A percentile compares a stretch with the other conserved stretches of the same genome.
Evolutionary conservation across 2,797 vertebrate genomes (phyloP).

Genomic region (Yasuhikotakia modesta): DNA sequence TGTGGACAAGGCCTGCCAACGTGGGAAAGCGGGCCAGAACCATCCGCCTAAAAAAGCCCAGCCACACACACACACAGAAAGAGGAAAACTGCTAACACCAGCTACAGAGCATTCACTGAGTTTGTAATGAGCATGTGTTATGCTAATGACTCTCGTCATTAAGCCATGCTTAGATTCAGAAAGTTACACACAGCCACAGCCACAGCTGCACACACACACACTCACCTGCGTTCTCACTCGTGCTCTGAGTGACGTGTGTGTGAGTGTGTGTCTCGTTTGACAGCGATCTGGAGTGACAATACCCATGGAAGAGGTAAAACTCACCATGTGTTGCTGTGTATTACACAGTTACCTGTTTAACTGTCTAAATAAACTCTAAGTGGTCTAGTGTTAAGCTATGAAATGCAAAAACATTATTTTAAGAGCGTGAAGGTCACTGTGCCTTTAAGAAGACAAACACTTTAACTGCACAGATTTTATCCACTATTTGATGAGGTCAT

Average conservation of each 20-base stretch:
- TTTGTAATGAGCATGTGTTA: background rate
- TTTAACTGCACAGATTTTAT: background rate
- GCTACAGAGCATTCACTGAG: slow-evolving; percentile 14
- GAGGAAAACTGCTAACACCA: slow-evolving; percentile 33
- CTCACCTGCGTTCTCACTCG: slow-evolving; percentile 75
- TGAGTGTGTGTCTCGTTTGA: slow-evolving; percentile 62
- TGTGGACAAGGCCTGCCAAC: slow-evolving; percentile 79
- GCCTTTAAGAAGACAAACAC: background rate
- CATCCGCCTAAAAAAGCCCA: slow-evolving; percentile 79
- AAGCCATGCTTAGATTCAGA: slow-evolving; percentile 20
- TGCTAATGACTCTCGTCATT: slow-evolving; percentile 5
- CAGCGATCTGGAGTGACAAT: slow-evolving; percentile 68
- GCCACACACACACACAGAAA: slow-evolving; percentile 63
- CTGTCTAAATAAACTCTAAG: too few relatives aligned
- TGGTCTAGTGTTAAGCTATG: too few relatives aligned
- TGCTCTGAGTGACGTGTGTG: slow-evolving; percentile 57
- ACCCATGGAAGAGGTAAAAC: slow-evolving; percentile 54
- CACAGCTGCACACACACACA: slow-evolving; percentile 58
- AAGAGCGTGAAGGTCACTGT: background rate
- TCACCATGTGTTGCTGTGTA: slow-evolving; percentile 10
- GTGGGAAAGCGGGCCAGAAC: slow-evolving; percentile 82
- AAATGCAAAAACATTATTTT: too few relatives aligned
- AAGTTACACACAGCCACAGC: slow-evolving; percentile 24
- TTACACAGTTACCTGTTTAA: background rate
- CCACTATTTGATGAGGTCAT: background rate